A percentile compares a stretch with the other conserved stretches of the same genome.
phyloP scores from a whole-genome alignment of 2,888 invertebrate species.

The Opisthograptis luteolata region DNA sequence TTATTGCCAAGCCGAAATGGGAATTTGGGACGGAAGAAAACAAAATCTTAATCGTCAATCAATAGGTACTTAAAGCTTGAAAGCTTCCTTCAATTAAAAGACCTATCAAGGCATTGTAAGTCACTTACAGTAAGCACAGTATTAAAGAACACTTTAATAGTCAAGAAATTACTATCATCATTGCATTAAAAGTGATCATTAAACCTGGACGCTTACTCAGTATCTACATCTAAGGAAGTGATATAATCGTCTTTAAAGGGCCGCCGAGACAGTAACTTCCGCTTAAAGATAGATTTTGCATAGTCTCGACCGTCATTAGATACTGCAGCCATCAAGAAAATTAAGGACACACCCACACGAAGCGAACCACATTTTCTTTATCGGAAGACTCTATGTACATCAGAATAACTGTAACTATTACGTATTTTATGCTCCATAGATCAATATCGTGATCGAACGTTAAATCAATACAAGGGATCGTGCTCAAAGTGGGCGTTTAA shows the following conservation, averaged over 20 bases:
- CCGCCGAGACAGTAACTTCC: constrained; percentile 17
- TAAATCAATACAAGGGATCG: constrained; percentile 80
- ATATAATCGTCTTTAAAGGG: constrained; percentile 47
- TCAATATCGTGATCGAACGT: constrained; percentile 70
- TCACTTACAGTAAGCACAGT: not conserved
- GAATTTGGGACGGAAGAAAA: constrained; percentile 46
- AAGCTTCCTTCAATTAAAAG: constrained; percentile 40
- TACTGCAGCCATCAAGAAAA: constrained; percentile 63
- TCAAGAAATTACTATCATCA: constrained; percentile 3
- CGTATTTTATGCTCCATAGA: constrained; percentile 20
- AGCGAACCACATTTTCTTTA: constrained; percentile 39
- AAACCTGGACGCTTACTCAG: constrained; percentile 43
- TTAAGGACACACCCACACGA: constrained; percentile 49
- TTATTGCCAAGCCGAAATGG: constrained; percentile 49
- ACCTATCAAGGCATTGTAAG: not conserved
- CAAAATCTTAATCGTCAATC: constrained; percentile 50
- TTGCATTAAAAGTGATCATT: constrained; percentile 32
- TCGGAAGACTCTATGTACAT: not conserved
- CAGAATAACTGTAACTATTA: constrained; percentile 6
- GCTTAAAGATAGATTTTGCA: constrained; percentile 53
- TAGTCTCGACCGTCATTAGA: constrained; percentile 48
- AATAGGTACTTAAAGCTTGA: constrained; percentile 45
- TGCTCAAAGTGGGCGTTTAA: constrained; percentile 81
- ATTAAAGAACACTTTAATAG: not conserved
- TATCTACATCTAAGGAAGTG: constrained; percentile 45